These are phyloP conservation scores for Caenorhabditis remanei DNA, from an alignment of 1,140 invertebrate species.

Conservation along the genomic window DNA sequence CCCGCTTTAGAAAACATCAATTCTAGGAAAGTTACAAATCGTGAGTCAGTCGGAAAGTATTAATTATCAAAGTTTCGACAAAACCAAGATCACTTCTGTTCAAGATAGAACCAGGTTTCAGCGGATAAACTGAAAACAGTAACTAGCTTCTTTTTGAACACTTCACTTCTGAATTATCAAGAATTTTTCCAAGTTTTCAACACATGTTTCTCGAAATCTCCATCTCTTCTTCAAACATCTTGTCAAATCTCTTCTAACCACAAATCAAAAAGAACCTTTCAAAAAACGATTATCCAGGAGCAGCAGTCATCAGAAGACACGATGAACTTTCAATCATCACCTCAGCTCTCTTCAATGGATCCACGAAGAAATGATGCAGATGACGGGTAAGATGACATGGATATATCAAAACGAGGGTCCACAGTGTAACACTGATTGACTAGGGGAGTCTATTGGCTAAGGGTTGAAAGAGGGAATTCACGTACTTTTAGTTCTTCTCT, in stretches of 20 bases:
- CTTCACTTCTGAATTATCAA: too few relatives aligned
- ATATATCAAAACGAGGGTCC: background rate
- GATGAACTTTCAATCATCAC: conserved; percentile 14
- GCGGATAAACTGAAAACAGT: too few relatives aligned
- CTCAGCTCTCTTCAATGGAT: background rate
- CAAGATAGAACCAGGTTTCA: too few relatives aligned
- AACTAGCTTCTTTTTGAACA: too few relatives aligned
- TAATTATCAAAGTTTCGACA: too few relatives aligned
- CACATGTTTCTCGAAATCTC: background rate
- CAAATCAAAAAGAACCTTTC: too few relatives aligned
- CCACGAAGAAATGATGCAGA: background rate
- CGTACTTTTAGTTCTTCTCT: background rate
- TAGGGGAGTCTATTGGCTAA: background rate
- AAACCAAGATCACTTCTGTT: too few relatives aligned
- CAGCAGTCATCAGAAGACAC: background rate
- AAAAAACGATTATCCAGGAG: too few relatives aligned
- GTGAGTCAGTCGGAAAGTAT: too few relatives aligned
- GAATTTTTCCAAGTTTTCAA: background rate
- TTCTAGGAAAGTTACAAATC: too few relatives aligned
- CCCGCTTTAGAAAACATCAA: too few relatives aligned
- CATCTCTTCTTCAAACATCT: background rate
- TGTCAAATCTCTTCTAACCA: background rate
- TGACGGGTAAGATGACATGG: conserved; percentile 35
- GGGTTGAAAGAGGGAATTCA: background rate
- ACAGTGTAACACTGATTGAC: conserved; percentile 24